Conservation (phyloP, 2,888 invertebrate species). For the Nyleta sp. region DNA sequence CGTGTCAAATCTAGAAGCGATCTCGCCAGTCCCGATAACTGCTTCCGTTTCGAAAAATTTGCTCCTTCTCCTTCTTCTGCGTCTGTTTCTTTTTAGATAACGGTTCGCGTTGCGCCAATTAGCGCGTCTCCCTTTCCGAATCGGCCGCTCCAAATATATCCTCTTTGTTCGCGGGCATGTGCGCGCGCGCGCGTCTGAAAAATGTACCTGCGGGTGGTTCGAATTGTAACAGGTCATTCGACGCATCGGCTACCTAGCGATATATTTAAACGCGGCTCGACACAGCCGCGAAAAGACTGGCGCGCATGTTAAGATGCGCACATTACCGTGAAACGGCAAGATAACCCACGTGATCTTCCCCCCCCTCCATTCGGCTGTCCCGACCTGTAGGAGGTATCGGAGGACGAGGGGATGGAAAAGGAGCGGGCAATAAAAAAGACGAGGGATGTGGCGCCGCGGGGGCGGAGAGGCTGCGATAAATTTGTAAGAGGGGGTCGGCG, state of each 20-base stretch:
- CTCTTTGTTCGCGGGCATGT: conserved; percentile 39
- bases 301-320: conserved; percentile 74
- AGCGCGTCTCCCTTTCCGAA: conserved; percentile 6
- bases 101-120: conserved; percentile 18
- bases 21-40: too few species aligned
- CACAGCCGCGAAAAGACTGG: conserved; percentile 69
- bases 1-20: conserved; percentile 27
- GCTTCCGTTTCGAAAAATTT: too few species aligned
- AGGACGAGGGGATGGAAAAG: conserved; percentile 51
- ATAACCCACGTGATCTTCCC: conserved; percentile 76
- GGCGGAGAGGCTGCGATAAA: conserved; percentile 58
- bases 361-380: conserved; percentile 41
- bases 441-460: conserved; percentile 62
- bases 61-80: too few species aligned
- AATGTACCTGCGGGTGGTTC: conserved; percentile 61
- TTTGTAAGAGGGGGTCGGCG: conserved; percentile 53
- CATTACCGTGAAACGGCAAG: conserved; percentile 71
- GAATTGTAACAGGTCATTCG: conserved; percentile 59
- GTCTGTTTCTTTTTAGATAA: too few species aligned
- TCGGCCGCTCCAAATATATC: conserved; percentile 47
- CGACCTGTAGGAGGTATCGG: conserved; percentile 55
- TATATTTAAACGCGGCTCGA: conserved; percentile 70
- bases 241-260: conserved; percentile 67
- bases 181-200: conserved; percentile 35
- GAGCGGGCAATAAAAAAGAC: conserved; percentile 51